Evolutionary conservation across 2,797 vertebrate genomes (phyloP).

Genomic region (Oophaga sylvatica): DNA sequence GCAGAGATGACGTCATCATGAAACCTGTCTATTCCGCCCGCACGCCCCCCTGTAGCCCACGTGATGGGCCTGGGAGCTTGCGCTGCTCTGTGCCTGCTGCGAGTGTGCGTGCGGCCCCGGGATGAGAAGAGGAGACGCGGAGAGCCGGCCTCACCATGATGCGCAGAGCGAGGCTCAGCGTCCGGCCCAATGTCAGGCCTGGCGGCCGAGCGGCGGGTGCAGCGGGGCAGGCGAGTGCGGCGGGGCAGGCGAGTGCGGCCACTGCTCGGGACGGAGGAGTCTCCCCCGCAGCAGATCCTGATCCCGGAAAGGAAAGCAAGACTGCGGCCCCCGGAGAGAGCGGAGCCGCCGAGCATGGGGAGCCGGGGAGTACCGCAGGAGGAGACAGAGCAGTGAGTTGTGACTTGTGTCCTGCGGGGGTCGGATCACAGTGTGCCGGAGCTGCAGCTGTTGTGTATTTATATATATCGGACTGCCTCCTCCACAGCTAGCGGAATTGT

Average conservation of each 20-base stretch:
- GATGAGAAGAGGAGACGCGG: slow-evolving; percentile 25
- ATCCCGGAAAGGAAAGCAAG: not conserved
- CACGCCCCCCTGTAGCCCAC: not conserved
- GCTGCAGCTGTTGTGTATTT: too few species aligned
- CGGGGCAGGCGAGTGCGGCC: slow-evolving; percentile 27
- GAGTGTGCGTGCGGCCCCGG: not conserved
- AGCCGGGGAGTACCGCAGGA: not conserved
- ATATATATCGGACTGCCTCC: too few species aligned
- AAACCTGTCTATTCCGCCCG: not conserved
- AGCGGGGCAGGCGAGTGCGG: slow-evolving; percentile 54
- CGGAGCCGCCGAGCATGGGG: not conserved
- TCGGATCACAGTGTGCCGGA: not conserved
- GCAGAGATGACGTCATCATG: slow-evolving; percentile 32
- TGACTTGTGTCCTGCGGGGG: not conserved
- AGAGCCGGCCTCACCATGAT: slow-evolving; percentile 76
- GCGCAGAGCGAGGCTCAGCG: slow-evolving; percentile 85
- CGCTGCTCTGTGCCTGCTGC: not conserved
- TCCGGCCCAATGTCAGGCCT: slow-evolving; percentile 84
- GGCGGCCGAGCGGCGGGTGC: slow-evolving; percentile 64
- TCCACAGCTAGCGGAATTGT: too few species aligned
- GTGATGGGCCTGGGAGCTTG: slow-evolving; percentile 23
- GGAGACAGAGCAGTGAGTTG: slow-evolving; percentile 56
- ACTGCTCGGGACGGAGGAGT: slow-evolving; percentile 1
- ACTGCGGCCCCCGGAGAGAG: not conserved
- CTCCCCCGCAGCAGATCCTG: not conserved